phyloP scores from a whole-genome alignment of 2,113 vertebrate genomes.

The Siniperca knerii region DNA sequence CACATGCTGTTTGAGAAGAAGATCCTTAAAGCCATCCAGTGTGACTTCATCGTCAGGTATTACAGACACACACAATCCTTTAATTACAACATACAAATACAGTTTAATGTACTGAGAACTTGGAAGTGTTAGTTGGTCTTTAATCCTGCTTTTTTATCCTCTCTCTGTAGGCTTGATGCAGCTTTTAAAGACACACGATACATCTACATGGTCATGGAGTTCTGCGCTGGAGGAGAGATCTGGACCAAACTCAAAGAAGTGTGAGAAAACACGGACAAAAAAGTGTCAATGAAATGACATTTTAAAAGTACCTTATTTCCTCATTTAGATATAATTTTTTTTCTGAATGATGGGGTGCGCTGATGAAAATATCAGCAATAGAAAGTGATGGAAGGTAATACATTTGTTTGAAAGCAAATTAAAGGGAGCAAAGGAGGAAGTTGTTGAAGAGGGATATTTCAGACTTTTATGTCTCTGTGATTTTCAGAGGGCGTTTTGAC shows the following conservation, averaged over 20 bases:
- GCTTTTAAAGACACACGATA: conserved; percentile 84
- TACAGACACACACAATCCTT: neutral
- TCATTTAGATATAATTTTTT: neutral
- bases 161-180: conserved; percentile 78
- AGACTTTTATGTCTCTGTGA: neutral
- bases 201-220: conserved; percentile 89
- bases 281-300: no score
- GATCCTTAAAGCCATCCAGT: conserved; percentile 80
- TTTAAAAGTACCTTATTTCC: neutral
- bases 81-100: neutral
- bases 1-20: conserved; percentile 86
- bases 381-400: neutral
- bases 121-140: neutral
- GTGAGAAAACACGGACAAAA: conserved; percentile 65
- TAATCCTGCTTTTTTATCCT: neutral
- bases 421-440: neutral
- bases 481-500: conserved; percentile 83
- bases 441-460: neutral
- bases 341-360: neutral
- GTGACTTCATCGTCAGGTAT: conserved; percentile 86
- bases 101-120: neutral
- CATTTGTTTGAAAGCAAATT: neutral
- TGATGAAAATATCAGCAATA: neutral
- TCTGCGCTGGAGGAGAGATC: conserved; percentile 87
- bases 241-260: conserved; percentile 89